These are phyloP conservation scores for Tetramorium alpestre DNA, from an alignment of 1,140 invertebrate genomes.

Conservation along the genomic window DNA sequence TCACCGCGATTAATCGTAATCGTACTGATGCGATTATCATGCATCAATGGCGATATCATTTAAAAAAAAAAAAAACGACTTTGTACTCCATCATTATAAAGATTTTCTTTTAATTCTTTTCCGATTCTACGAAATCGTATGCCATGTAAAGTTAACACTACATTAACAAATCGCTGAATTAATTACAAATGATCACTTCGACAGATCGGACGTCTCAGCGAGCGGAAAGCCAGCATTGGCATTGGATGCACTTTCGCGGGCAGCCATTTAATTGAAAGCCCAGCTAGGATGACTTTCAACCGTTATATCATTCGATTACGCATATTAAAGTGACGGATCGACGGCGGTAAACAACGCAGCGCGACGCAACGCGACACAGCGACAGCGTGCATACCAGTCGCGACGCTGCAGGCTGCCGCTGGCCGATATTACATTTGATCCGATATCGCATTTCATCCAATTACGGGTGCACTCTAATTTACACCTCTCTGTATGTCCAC, in stretches of 20 bases:
- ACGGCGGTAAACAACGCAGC: conserved; percentile 52
- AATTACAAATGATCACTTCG: conserved; percentile 17
- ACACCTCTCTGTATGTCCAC: conserved; percentile 54
- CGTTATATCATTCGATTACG: conserved; percentile 59
- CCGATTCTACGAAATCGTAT: neutral
- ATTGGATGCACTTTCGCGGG: neutral
- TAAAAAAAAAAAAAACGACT: neutral
- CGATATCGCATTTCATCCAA: conserved; percentile 60
- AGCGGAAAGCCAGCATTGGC: neutral
- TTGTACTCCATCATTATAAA: neutral
- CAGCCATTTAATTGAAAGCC: conserved; percentile 46
- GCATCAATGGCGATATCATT: neutral
- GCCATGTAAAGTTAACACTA: neutral
- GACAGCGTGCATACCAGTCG: neutral
- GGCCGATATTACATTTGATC: conserved; percentile 61
- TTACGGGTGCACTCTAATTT: conserved; percentile 62
- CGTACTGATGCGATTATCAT: neutral
- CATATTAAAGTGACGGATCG: conserved; percentile 59
- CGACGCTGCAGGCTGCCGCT: conserved; percentile 5
- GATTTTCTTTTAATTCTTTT: neutral
- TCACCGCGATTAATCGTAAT: neutral
- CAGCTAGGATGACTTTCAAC: conserved; percentile 35
- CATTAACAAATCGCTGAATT: no score
- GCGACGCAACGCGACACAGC: neutral
- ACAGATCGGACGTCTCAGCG: neutral